These are phyloP conservation scores for Gallirallus australis DNA, from an alignment of 2,797 vertebrate genomes.

Conservation along the genomic window DNA sequence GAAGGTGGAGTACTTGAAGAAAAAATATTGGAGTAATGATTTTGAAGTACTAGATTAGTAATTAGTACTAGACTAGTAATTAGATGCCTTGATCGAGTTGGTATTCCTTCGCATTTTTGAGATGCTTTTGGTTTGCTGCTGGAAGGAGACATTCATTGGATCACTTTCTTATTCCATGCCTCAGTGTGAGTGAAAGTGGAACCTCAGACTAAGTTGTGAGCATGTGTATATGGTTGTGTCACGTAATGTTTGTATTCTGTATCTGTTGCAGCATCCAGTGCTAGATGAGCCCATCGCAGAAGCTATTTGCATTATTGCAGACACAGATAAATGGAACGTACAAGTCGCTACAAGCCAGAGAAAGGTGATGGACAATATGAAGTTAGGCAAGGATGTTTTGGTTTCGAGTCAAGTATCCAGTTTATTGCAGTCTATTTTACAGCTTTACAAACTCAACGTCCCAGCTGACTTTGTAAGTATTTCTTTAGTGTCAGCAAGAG, in stretches of 20 bases:
- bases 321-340: constrained; percentile 87
- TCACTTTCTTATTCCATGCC: background rate
- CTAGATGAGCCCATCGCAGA: constrained; percentile 89
- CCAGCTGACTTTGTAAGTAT: constrained; percentile 87
- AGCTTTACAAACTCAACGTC: constrained; percentile 86
- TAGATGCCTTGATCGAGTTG: background rate
- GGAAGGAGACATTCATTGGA: background rate
- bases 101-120: background rate
- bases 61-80: background rate
- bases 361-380: constrained; percentile 78
- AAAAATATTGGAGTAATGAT: background rate
- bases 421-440: constrained; percentile 85
- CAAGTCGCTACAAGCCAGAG: constrained; percentile 89
- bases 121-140: background rate
- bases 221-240: background rate
- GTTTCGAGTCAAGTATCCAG: constrained; percentile 86
- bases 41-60: background rate
- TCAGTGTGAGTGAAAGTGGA: background rate
- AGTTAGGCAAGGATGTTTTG: constrained; percentile 86
- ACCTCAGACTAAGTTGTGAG: background rate
- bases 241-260: background rate
- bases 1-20: background rate
- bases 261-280: constrained; percentile 84
- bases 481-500: background rate
- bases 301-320: constrained; percentile 88